Percentiles rank a stretch among this genome's conserved stretches.
Evolutionary conservation across 30 jellyfish, hydroid and myxozoan genomes (phyloP).

Genomic region (Pseudorhiza aurosa): DNA sequence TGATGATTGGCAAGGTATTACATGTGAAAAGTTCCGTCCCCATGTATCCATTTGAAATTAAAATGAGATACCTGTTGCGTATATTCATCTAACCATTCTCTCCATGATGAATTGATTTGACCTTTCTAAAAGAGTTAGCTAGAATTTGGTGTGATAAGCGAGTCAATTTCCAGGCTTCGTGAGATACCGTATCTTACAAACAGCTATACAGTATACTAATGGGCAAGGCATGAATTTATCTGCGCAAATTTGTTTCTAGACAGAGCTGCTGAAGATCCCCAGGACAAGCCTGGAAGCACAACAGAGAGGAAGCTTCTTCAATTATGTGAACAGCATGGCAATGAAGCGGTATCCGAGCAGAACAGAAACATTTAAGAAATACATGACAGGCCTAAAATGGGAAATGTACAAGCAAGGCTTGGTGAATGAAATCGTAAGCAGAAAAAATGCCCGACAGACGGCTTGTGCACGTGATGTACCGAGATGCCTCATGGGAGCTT

Average conservation of each 20-base stretch:
- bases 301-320: constrained; percentile 52
- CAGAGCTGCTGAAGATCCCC: constrained; percentile 53
- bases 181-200: too few relatives aligned
- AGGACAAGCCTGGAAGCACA: constrained; percentile 18
- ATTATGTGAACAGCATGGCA: constrained; percentile 23
- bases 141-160: too few relatives aligned
- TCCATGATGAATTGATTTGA: too few relatives aligned
- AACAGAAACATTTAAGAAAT: constrained; percentile 58
- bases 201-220: too few relatives aligned
- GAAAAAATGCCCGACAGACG: constrained; percentile 27
- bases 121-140: too few relatives aligned
- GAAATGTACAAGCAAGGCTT: constrained; percentile 53
- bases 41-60: too few relatives aligned
- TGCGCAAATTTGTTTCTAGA: background rate
- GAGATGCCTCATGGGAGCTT: constrained; percentile 9
- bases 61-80: too few relatives aligned
- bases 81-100: too few relatives aligned
- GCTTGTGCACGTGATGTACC: constrained; percentile 59
- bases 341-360: constrained; percentile 59
- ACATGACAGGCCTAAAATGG: constrained; percentile 57
- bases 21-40: too few relatives aligned
- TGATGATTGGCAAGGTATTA: too few relatives aligned
- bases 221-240: too few relatives aligned
- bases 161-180: too few relatives aligned
- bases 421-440: constrained; percentile 52